phyloP scores from a whole-genome alignment of 2,888 invertebrate species.

The Carterocephalus palaemon region DNA sequence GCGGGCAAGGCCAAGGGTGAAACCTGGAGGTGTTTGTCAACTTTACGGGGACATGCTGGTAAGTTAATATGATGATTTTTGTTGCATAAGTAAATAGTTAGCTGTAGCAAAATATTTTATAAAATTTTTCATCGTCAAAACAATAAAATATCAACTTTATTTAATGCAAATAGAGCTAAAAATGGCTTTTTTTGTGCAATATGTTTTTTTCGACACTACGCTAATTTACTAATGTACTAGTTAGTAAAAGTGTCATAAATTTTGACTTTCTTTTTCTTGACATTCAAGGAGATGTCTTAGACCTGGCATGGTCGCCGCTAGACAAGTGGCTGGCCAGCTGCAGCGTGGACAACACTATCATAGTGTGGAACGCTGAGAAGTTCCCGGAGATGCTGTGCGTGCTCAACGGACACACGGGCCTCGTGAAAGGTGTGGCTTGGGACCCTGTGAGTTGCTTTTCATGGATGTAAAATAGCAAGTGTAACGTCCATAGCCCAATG shows the following conservation, averaged over 20 bases:
- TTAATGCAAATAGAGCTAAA: no score
- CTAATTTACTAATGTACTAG: no score
- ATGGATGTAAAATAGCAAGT: neutral
- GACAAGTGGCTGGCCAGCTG: conserved; percentile 97
- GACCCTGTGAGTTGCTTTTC: conserved; percentile 85
- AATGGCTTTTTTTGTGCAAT: no score
- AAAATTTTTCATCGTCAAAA: no score
- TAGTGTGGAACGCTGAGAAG: conserved; percentile 97
- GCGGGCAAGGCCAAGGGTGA: conserved; percentile 89
- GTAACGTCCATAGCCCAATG: no score
- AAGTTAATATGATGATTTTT: conserved; percentile 3
- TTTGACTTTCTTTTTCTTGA: no score
- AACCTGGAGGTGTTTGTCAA: conserved; percentile 94
- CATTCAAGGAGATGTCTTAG: conserved; percentile 94
- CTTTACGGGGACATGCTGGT: conserved; percentile 93
- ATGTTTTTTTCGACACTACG: no score
- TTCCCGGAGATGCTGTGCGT: conserved; percentile 91
- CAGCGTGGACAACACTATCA: conserved; percentile 98
- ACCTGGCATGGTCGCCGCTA: conserved; percentile 97
- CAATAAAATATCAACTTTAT: no score
- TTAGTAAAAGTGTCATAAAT: no score
- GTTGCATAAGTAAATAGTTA: neutral
- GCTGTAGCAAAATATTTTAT: no score
- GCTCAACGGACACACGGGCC: conserved; percentile 92
- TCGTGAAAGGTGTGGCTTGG: conserved; percentile 99